Percentiles rank a stretch among this genome's conserved stretches.
These are phyloP conservation scores for Leguminivora glycinivorella DNA, from an alignment of 1,140 invertebrate species.

Conservation along the genomic window DNA sequence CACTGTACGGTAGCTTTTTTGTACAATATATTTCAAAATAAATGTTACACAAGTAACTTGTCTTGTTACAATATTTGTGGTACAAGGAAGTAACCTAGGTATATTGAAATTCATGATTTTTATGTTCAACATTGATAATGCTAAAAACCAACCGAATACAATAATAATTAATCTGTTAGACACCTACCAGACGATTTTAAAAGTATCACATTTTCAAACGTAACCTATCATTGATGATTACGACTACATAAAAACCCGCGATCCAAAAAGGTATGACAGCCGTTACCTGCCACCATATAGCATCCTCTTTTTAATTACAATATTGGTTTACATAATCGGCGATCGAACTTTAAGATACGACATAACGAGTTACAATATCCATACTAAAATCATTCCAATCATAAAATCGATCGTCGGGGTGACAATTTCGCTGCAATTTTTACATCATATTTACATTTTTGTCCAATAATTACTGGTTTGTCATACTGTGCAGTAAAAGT, in stretches of 20 bases:
- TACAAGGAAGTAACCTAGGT: too few species aligned
- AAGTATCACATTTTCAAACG: background rate
- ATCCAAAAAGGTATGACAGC: constrained; percentile 8
- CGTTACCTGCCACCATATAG: constrained; percentile 15
- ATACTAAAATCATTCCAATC: constrained; percentile 14
- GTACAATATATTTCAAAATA: background rate
- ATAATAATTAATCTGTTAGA: background rate
- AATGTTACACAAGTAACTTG: too few species aligned
- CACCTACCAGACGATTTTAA: background rate
- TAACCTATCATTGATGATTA: background rate
- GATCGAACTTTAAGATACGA: constrained; percentile 16
- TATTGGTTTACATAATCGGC: constrained; percentile 22
- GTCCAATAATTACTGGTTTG: constrained; percentile 46
- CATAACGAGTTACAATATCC: constrained; percentile 25
- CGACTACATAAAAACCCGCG: background rate
- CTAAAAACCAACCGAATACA: too few species aligned
- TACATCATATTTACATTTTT: constrained; percentile 37
- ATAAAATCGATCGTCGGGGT: background rate
- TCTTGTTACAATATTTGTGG: too few species aligned
- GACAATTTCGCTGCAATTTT: constrained; percentile 35
- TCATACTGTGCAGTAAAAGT: constrained; percentile 41
- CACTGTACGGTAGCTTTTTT: constrained; percentile 5
- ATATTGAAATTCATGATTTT: too few species aligned
- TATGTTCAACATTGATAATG: too few species aligned
- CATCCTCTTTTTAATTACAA: constrained; percentile 26